Conservation (phyloP, 1,140 invertebrate species). For the Lutraria rhynchaena region DNA sequence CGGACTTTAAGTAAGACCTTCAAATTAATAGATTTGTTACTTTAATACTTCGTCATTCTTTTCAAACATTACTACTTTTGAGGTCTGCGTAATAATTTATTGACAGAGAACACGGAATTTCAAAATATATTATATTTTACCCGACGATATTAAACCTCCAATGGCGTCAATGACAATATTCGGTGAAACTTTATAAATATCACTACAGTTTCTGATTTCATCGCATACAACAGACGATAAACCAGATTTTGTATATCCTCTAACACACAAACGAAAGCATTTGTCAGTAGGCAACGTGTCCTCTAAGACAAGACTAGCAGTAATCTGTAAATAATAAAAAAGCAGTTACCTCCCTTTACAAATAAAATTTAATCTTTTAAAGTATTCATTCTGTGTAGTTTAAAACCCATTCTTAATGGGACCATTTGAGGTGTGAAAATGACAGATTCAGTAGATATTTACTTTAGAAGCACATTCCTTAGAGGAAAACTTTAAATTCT, state of each 20-base stretch:
- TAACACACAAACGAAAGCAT: constrained; percentile 29
- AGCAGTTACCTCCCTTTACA: too few relatives aligned
- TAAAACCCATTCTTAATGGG: neutral
- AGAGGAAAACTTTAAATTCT: neutral
- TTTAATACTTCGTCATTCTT: too few relatives aligned
- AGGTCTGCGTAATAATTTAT: too few relatives aligned
- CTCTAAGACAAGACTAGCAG: neutral
- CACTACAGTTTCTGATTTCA: constrained; percentile 14
- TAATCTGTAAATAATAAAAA: neutral
- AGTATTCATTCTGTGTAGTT: neutral
- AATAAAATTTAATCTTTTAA: too few relatives aligned
- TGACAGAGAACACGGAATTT: too few relatives aligned
- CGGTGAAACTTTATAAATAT: constrained; percentile 14
- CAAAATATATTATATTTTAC: neutral
- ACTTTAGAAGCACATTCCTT: neutral
- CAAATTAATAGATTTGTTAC: too few relatives aligned
- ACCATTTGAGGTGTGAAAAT: too few relatives aligned
- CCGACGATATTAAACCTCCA: neutral
- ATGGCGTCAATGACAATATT: constrained; percentile 31
- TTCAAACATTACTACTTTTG: too few relatives aligned
- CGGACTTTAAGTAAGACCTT: too few relatives aligned
- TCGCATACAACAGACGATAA: too few relatives aligned
- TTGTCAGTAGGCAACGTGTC: constrained; percentile 18
- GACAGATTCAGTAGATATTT: neutral
- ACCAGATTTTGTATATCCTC: too few relatives aligned